Base-by-base conservation (phyloP, 2,888 invertebrate species). In the Lepeophtheirus nordmannii region DNA sequence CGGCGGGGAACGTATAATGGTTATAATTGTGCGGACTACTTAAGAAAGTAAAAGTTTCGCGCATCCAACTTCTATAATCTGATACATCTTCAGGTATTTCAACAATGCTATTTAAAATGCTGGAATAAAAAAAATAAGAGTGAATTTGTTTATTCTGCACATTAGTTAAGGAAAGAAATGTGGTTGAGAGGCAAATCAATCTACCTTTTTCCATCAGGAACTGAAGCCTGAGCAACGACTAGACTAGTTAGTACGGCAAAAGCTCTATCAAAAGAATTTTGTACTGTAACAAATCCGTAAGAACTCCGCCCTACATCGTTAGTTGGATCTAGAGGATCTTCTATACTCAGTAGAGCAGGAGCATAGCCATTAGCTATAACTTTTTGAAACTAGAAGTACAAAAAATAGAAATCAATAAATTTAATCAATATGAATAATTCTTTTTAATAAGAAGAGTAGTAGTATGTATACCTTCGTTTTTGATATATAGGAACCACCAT, bases 221-320 rank as follows among this genome's bases (percentile, higher is more conserved):
- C 37, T 1, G 62, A 53, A 37, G 22, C 86, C 75, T 85, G 85
- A 72, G 85, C 83, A 72, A 92, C 81, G 72, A 85, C 83, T 69
- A 86, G 83, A 10, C 39, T 58, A 41, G 68, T 59, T 23, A 70
- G 68, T 23, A 69, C 69, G 63, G 68, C 67, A 78, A 89, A 96
- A 68, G 97, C 97, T 80, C 90, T 91, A 78, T 93, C 93, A 79
- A 97, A 98, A 68, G 96, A 92, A 78, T 89, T 86, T 75, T 88
- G 87, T 20, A 88, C 87, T 74, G 87, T 86, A 72, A 94, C 79
- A 69, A 89, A 89, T 68, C 92, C 92, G 77, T 94, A 96, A 73
- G 94, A 94, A 75, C 93, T 93, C 71, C 94, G 84, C 10, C 97
- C 97, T 75, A 98, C 96, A 77, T 97, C 97, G 77, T 98, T 98